phyloP scores from a whole-genome alignment of 2,113 vertebrate species.

The Galeopterus variegatus region DNA sequence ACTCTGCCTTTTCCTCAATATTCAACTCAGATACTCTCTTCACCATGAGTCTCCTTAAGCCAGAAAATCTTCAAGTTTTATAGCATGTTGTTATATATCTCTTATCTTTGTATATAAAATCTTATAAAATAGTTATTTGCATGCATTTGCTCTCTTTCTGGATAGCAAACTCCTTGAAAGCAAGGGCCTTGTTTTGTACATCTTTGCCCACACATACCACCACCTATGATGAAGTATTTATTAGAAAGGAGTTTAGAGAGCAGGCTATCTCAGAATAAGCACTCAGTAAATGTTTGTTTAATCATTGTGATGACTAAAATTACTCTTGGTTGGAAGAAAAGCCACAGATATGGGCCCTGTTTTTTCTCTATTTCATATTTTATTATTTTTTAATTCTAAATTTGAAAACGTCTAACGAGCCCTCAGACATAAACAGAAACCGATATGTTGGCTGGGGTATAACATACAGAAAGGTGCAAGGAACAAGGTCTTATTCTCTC shows the following conservation, averaged over 20 bases:
- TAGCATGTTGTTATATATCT: neutral
- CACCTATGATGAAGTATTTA: constrained; percentile 22
- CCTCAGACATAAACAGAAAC: neutral
- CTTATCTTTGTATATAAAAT: neutral
- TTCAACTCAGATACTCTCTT: constrained; percentile 41
- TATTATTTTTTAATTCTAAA: neutral
- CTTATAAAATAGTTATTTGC: constrained; percentile 37
- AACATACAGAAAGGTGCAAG: neutral
- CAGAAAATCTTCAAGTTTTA: constrained; percentile 24
- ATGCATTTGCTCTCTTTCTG: constrained; percentile 61
- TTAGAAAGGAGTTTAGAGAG: constrained; percentile 53
- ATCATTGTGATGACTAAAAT: neutral
- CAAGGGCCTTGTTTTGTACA: constrained; percentile 43
- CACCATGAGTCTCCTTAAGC: neutral
- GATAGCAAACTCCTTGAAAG: constrained; percentile 55
- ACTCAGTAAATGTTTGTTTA: constrained; percentile 40
- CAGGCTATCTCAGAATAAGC: neutral
- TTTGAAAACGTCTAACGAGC: neutral
- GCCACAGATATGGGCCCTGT: neutral
- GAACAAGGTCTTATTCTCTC: neutral
- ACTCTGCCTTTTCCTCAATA: neutral
- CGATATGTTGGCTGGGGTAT: neutral
- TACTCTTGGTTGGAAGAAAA: constrained; percentile 36
- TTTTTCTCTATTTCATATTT: neutral
- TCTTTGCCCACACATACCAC: constrained; percentile 30